Conservation (phyloP, 2,113 vertebrate species). For the Ciconia stormi region DNA sequence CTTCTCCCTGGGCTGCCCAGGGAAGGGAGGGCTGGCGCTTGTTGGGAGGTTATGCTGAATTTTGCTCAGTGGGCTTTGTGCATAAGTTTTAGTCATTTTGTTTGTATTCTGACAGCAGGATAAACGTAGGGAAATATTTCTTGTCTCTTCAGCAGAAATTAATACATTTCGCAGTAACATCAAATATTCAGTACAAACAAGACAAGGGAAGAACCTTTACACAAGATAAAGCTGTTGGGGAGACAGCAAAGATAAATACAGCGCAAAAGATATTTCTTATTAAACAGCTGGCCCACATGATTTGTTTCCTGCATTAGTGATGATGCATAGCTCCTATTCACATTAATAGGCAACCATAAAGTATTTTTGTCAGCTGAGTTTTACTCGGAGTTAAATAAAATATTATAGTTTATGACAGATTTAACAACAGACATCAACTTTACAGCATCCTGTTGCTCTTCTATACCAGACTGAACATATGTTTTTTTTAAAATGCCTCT, state of each 20-base stretch:
- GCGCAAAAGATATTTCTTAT: constrained; percentile 22
- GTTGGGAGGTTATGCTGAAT: neutral
- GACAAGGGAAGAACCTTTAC: neutral
- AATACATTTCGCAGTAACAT: neutral
- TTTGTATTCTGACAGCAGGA: neutral
- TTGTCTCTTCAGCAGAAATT: neutral
- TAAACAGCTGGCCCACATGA: neutral
- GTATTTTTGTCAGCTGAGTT: constrained; percentile 53
- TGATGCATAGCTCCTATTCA: constrained; percentile 38
- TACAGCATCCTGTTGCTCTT: constrained; percentile 40
- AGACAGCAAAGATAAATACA: constrained; percentile 6
- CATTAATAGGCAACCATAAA: constrained; percentile 58
- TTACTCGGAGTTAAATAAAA: constrained; percentile 57
- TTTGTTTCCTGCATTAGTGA: constrained; percentile 33
- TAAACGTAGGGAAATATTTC: neutral
- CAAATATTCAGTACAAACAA: neutral
- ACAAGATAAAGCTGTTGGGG: neutral
- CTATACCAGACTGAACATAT: constrained; percentile 42
- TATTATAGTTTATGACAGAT: constrained; percentile 35
- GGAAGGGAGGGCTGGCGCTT: too few relatives aligned
- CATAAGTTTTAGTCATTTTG: neutral
- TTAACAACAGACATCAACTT: constrained; percentile 50
- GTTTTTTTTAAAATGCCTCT: neutral
- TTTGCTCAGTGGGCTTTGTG: neutral
- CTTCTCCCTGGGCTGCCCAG: neutral